Conservation (phyloP, 2,797 vertebrate genomes). For the Falco rusticolus region DNA sequence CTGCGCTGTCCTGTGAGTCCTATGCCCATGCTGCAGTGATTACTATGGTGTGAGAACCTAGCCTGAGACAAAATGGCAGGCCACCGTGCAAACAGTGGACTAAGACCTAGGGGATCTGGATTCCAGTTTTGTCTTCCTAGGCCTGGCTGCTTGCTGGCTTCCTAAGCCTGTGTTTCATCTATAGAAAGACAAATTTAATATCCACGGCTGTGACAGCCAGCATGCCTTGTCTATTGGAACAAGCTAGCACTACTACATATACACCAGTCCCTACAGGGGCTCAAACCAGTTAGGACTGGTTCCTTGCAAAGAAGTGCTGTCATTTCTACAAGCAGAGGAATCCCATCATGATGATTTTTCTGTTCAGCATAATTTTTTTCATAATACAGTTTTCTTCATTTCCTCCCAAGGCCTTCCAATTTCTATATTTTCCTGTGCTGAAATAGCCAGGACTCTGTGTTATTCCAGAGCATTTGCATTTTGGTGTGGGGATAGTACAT, state of each 20-base stretch:
- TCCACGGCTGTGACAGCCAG: not conserved
- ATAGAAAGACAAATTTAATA: slow-evolving; percentile 3
- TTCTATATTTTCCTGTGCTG: not conserved
- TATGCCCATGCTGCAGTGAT: no score
- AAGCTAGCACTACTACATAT: not conserved
- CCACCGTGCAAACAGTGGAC: not conserved
- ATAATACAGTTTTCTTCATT: not conserved
- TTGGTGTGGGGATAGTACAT: not conserved
- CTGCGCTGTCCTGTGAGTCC: not conserved
- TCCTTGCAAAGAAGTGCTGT: not conserved
- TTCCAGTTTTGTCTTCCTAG: not conserved
- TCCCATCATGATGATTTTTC: not conserved
- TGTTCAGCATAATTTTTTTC: not conserved
- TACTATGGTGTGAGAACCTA: not conserved
- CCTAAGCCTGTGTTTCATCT: not conserved
- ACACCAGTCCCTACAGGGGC: not conserved
- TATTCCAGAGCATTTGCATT: not conserved
- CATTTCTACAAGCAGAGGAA: not conserved
- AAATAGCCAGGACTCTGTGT: not conserved
- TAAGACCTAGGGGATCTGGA: not conserved
- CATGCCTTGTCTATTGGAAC: not conserved
- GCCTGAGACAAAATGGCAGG: not conserved
- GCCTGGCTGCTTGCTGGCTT: not conserved
- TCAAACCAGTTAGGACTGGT: not conserved
- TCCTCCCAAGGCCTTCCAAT: not conserved